Evolutionary conservation across 2,888 invertebrate genomes (phyloP).

Genomic region (Limnephilus auricula): DNA sequence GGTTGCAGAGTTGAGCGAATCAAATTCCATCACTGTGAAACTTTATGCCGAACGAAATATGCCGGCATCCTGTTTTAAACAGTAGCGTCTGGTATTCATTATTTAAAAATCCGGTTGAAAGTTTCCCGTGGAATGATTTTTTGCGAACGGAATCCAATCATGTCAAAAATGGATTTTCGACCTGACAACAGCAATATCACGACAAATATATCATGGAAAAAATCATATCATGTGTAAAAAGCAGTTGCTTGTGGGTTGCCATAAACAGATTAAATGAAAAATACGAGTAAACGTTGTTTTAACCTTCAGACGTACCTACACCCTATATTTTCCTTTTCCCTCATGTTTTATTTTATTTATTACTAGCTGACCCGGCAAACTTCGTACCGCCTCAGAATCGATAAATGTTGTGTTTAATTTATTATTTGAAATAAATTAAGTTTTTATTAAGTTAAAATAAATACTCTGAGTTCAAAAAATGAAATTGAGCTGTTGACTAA

Average conservation of each 20-base stretch:
- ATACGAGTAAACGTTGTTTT: background rate
- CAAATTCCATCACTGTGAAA: constrained; percentile 61
- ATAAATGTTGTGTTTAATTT: no score
- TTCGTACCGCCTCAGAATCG: no score
- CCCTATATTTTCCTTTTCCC: no score
- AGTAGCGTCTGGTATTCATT: constrained; percentile 51
- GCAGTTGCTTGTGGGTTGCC: background rate
- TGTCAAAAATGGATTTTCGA: background rate
- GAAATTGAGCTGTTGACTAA: no score
- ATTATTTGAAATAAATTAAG: no score
- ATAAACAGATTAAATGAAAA: background rate
- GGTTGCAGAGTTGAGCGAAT: constrained; percentile 53
- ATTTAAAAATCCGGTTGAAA: constrained; percentile 12
- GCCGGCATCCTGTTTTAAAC: constrained; percentile 45
- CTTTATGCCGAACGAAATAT: constrained; percentile 63
- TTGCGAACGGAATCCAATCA: background rate
- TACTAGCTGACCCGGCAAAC: no score
- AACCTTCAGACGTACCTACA: background rate
- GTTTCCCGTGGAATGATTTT: constrained; percentile 12
- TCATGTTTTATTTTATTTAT: no score
- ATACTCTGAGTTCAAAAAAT: no score
- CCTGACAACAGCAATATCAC: background rate
- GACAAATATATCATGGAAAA: background rate
- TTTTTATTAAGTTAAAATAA: no score
- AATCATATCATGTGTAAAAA: background rate